Percentiles rank a stretch among this genome's conserved stretches.
These are phyloP conservation scores for Potorous gilbertii DNA, from an alignment of 2,797 vertebrate genomes.

Conservation along the genomic window DNA sequence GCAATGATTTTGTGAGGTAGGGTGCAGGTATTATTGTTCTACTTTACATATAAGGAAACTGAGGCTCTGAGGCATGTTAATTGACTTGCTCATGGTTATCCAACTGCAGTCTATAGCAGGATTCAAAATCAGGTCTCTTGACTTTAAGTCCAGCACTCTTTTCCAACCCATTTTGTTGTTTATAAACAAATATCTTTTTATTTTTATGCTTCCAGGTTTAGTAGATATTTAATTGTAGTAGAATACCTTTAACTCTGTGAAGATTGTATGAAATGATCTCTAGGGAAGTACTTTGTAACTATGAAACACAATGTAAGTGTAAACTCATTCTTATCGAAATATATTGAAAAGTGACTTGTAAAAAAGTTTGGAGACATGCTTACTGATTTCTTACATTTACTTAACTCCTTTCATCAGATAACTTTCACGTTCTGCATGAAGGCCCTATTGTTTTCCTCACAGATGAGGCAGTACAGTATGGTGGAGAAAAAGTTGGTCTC, in stretches of 20 bases:
- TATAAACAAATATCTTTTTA: slow-evolving; percentile 45
- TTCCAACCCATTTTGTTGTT: background rate
- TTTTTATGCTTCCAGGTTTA: background rate
- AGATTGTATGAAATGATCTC: background rate
- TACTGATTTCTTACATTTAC: slow-evolving; percentile 31
- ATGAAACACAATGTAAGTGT: background rate
- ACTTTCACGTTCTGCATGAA: background rate
- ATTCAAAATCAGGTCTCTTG: background rate
- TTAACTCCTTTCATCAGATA: slow-evolving; percentile 28
- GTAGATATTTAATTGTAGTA: slow-evolving; percentile 2
- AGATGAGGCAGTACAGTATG: background rate
- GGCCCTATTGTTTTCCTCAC: background rate
- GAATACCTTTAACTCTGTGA: slow-evolving; percentile 30
- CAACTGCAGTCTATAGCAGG: background rate
- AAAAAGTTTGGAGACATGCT: slow-evolving; percentile 28
- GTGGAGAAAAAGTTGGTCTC: background rate
- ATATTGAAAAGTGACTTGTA: background rate
- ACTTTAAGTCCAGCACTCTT: background rate
- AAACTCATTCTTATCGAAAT: background rate
- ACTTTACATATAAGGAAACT: background rate
- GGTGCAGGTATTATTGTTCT: background rate
- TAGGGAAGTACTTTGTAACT: background rate
- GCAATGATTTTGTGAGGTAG: background rate
- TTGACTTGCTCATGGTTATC: background rate
- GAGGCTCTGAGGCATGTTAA: background rate